phyloP scores from a whole-genome alignment of 2,888 invertebrate genomes.

The Melanargia galathea region DNA sequence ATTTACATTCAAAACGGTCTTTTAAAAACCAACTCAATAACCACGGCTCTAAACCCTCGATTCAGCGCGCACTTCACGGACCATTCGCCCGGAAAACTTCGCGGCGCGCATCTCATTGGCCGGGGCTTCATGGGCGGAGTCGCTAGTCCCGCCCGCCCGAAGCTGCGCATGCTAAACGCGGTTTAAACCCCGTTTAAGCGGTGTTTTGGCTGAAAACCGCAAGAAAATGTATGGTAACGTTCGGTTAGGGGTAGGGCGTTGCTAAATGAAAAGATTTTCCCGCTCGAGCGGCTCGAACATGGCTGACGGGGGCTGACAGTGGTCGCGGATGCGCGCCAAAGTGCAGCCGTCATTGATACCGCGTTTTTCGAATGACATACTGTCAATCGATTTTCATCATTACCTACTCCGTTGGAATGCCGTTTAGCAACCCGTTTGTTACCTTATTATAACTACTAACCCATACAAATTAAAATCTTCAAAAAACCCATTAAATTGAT shows the following conservation, averaged over 20 bases:
- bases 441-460: background rate
- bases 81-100: constrained; percentile 68
- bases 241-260: constrained; percentile 78
- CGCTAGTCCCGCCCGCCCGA: constrained; percentile 55
- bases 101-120: constrained; percentile 57
- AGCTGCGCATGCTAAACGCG: constrained; percentile 79
- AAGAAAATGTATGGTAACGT: constrained; percentile 78
- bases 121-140: constrained; percentile 52
- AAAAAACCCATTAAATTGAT: background rate
- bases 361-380: constrained; percentile 39
- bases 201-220: constrained; percentile 80
- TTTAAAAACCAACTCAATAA: constrained; percentile 80
- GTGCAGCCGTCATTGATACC: constrained; percentile 54
- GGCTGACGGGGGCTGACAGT: constrained; percentile 79
- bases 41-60: constrained; percentile 68
- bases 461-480: background rate
- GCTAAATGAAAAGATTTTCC: constrained; percentile 78
- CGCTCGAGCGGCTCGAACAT: constrained; percentile 73
- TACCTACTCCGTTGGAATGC: constrained; percentile 20
- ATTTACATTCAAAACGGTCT: constrained; percentile 82
- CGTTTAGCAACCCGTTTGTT: constrained; percentile 10
- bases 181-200: constrained; percentile 80
- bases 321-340: constrained; percentile 68
- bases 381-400: constrained; percentile 34
- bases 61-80: constrained; percentile 70